These are phyloP conservation scores for Kuschelorhynchus macadamiae DNA, from an alignment of 2,888 invertebrate species.

Conservation along the genomic window DNA sequence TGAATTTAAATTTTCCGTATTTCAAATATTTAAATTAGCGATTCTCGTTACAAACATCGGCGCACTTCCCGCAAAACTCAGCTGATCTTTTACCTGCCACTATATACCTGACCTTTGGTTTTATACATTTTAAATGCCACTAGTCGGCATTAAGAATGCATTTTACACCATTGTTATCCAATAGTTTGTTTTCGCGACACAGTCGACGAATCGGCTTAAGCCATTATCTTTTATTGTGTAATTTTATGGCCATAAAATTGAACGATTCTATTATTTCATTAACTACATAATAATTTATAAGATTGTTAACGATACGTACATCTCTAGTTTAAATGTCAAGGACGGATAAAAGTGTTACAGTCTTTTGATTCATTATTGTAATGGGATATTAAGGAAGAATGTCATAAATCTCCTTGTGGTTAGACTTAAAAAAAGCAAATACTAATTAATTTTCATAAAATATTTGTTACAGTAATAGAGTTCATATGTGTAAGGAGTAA, in stretches of 20 bases:
- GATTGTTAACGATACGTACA: conserved; percentile 2
- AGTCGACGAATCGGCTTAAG: conserved; percentile 6
- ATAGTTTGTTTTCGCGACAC: conserved; percentile 30
- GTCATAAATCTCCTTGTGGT: too few relatives aligned
- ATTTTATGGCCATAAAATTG: conserved; percentile 31
- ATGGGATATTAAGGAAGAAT: too few relatives aligned
- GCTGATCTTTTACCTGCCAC: conserved; percentile 47
- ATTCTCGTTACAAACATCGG: too few relatives aligned
- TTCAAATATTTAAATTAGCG: too few relatives aligned
- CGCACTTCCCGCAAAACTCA: conserved; percentile 7
- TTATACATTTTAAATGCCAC: conserved; percentile 64
- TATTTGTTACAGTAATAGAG: too few relatives aligned
- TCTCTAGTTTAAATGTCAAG: not conserved
- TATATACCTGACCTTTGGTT: conserved; percentile 60
- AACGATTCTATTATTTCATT: conserved; percentile 27
- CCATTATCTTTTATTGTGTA: conserved; percentile 33
- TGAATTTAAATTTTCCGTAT: too few relatives aligned
- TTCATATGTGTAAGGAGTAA: too few relatives aligned
- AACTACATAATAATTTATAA: conserved; percentile 25
- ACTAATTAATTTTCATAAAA: too few relatives aligned
- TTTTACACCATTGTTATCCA: conserved; percentile 50
- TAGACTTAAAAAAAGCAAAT: too few relatives aligned
- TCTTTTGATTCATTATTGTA: too few relatives aligned
- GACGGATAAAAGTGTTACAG: not conserved
- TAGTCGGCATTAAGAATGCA: conserved; percentile 65